Conservation (phyloP, 1,140 invertebrate species). For the Bombus picipes region DNA sequence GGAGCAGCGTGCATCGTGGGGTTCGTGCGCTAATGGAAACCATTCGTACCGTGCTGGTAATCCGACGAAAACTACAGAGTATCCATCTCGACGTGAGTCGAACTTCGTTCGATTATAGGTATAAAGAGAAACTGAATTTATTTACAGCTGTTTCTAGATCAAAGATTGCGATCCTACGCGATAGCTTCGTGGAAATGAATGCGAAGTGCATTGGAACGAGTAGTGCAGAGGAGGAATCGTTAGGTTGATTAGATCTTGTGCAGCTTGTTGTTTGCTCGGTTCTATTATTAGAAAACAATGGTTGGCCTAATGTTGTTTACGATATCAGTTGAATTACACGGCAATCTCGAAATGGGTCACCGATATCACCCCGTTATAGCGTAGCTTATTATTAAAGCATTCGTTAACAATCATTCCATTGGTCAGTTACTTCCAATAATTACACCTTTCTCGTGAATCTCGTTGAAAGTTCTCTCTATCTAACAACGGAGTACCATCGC, state of each 20-base stretch:
- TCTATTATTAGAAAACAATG: slow-evolving; percentile 5
- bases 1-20: not conserved
- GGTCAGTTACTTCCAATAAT: not conserved
- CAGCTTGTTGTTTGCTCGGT: not conserved
- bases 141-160: not conserved
- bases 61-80: slow-evolving; percentile 42
- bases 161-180: not conserved
- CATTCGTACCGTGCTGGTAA: slow-evolving; percentile 34
- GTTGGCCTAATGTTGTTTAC: not conserved
- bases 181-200: not conserved
- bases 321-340: not conserved
- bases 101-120: not conserved
- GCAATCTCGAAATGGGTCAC: not conserved
- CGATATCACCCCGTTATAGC: not conserved
- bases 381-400: not conserved
- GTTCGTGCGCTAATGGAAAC: slow-evolving; percentile 57
- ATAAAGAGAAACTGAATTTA: slow-evolving; percentile 23
- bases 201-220: not conserved
- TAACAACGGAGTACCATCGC: not conserved
- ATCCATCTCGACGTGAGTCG: slow-evolving; percentile 28
- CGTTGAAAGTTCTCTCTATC: not conserved
- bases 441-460: not conserved
- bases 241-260: not conserved
- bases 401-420: not conserved
- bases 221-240: not conserved